A percentile compares a stretch with the other conserved stretches of the same genome.
These are phyloP conservation scores for Carassius gibelio DNA, from an alignment of 2,113 vertebrate species.

Conservation along the genomic window DNA sequence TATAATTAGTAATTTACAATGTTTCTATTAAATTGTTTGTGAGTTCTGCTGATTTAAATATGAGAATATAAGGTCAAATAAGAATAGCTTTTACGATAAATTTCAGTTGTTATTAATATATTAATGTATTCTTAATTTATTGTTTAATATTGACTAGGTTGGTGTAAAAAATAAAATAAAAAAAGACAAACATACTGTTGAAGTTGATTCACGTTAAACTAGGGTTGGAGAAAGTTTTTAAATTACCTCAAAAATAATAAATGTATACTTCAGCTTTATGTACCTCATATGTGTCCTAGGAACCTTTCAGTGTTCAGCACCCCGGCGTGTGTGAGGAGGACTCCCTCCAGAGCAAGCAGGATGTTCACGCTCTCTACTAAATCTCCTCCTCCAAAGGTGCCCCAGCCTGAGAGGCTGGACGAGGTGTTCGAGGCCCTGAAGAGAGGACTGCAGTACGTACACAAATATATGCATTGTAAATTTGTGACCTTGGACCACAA, in stretches of 20 bases:
- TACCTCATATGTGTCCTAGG: conserved; percentile 67
- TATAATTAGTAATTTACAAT: too few relatives aligned
- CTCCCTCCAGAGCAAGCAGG: conserved; percentile 86
- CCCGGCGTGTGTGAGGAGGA: conserved; percentile 84
- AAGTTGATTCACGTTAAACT: neutral
- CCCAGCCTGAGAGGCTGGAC: conserved; percentile 91
- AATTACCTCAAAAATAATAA: neutral
- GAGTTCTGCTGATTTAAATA: neutral
- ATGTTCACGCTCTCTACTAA: conserved; percentile 93
- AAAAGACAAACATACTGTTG: neutral
- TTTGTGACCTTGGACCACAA: too few relatives aligned
- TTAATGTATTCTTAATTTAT: neutral
- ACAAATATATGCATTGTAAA: neutral
- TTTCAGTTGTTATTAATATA: too few relatives aligned
- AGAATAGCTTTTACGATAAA: neutral
- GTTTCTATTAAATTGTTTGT: neutral
- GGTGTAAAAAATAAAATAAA: neutral
- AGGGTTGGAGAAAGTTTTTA: neutral
- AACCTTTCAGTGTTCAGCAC: conserved; percentile 86
- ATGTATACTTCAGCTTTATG: neutral
- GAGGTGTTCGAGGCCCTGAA: conserved; percentile 90
- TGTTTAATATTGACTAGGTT: neutral
- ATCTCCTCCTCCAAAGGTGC: conserved; percentile 87
- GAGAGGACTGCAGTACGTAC: conserved; percentile 90
- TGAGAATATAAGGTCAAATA: neutral